Evolutionary conservation across 2,797 vertebrate species (phyloP).

Genomic region (Mallotus villosus): DNA sequence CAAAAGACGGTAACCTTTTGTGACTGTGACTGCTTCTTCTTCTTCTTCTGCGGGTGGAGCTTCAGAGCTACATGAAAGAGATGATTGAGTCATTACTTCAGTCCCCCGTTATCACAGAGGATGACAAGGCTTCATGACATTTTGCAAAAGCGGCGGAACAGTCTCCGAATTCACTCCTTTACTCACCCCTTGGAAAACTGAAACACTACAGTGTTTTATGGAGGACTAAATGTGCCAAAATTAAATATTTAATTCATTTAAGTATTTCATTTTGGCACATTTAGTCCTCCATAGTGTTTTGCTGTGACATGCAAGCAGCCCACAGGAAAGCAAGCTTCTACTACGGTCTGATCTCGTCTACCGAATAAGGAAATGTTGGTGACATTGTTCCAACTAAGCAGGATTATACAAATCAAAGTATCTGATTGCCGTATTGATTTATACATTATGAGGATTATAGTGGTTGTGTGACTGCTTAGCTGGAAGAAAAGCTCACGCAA

Average conservation of each 20-base stretch:
- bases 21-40: slow-evolving; percentile 20
- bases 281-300: too few relatives aligned
- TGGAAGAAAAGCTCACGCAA: too few relatives aligned
- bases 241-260: too few relatives aligned
- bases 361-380: too few relatives aligned
- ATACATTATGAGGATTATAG: too few relatives aligned
- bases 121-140: not conserved
- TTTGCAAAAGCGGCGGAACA: not conserved
- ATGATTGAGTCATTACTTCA: slow-evolving; percentile 5
- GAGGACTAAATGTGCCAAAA: too few relatives aligned
- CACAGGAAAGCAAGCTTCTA: slow-evolving; percentile 5
- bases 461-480: too few relatives aligned
- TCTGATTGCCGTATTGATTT: too few relatives aligned
- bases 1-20: slow-evolving; percentile 40
- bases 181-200: not conserved
- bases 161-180: not conserved
- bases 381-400: too few relatives aligned
- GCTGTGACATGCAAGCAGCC: not conserved
- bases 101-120: not conserved
- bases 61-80: slow-evolving; percentile 38
- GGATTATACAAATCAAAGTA: too few relatives aligned
- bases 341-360: not conserved
- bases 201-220: not conserved
- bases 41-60: slow-evolving; percentile 29
- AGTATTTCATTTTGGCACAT: too few relatives aligned